These are phyloP conservation scores for Pandion haliaetus DNA, from an alignment of 2,113 vertebrate genomes.

Conservation along the genomic window DNA sequence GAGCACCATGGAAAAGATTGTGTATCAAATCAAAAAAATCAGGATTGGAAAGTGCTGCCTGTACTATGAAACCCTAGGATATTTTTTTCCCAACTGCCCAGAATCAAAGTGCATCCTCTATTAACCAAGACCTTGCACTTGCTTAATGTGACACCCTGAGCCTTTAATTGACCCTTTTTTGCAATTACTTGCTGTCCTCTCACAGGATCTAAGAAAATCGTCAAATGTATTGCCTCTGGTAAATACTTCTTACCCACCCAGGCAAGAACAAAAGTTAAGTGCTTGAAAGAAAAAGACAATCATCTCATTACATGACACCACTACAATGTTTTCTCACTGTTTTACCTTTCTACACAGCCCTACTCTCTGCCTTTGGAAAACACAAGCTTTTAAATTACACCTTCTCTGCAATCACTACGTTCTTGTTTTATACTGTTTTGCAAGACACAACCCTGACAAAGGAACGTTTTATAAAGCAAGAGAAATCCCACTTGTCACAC, in stretches of 20 bases:
- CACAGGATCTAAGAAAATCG: not conserved
- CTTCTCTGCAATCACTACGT: not conserved
- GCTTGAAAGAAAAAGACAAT: not conserved
- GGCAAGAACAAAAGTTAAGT: not conserved
- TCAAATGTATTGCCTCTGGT: not conserved
- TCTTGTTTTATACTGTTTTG: not conserved
- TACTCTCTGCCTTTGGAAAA: not conserved
- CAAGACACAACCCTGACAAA: not conserved
- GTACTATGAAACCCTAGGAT: not conserved
- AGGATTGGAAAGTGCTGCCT: not conserved
- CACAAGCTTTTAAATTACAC: not conserved
- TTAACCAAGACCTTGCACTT: not conserved
- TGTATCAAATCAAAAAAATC: not conserved
- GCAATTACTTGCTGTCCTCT: not conserved
- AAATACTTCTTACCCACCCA: not conserved
- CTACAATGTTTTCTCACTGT: not conserved
- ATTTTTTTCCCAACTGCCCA: not conserved
- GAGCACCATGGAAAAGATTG: not conserved
- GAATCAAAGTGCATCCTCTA: not conserved
- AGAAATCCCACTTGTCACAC: not conserved
- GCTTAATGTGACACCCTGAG: not conserved
- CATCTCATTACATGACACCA: not conserved
- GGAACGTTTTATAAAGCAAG: not conserved
- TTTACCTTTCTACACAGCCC: not conserved
- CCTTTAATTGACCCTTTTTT: not conserved